Evolutionary conservation across 1,140 invertebrate genomes (phyloP).

Genomic region (Zaprionus inermis): DNA sequence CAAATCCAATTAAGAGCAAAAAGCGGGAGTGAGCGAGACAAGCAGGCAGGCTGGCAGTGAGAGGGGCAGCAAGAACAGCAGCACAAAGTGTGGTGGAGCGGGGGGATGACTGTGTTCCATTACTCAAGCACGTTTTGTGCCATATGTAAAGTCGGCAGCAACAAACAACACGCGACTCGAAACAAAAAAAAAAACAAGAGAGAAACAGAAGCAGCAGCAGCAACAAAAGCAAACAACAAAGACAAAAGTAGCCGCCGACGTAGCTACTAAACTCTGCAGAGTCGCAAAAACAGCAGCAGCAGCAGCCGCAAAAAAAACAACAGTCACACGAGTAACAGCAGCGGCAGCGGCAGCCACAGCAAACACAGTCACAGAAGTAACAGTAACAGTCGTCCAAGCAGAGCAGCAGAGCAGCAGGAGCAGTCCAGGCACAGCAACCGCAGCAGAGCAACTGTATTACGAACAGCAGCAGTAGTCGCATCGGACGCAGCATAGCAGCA

Average conservation of each 20-base stretch:
- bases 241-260: constrained; percentile 37
- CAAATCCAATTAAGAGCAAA: constrained; percentile 78
- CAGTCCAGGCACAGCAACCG: constrained; percentile 36
- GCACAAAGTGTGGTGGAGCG: not conserved
- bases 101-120: constrained; percentile 37
- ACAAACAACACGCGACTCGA: constrained; percentile 42
- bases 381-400: constrained; percentile 29
- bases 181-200: constrained; percentile 27
- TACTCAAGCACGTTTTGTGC: constrained; percentile 49
- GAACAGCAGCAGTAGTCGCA: constrained; percentile 36
- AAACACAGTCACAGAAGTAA: constrained; percentile 52
- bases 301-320: constrained; percentile 13
- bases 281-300: constrained; percentile 34
- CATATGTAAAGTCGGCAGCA: constrained; percentile 45
- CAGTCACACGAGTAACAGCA: constrained; percentile 7
- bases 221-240: constrained; percentile 50
- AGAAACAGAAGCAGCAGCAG: constrained; percentile 34
- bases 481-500: constrained; percentile 18
- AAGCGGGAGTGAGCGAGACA: constrained; percentile 20
- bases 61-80: not conserved
- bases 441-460: constrained; percentile 25
- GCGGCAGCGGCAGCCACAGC: constrained; percentile 16
- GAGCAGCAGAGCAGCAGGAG: constrained; percentile 24
- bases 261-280: constrained; percentile 32
- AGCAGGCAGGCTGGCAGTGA: not conserved